Evolutionary conservation across 2,888 invertebrate species (phyloP).

Genomic region (Torymus aiolomorphi): DNA sequence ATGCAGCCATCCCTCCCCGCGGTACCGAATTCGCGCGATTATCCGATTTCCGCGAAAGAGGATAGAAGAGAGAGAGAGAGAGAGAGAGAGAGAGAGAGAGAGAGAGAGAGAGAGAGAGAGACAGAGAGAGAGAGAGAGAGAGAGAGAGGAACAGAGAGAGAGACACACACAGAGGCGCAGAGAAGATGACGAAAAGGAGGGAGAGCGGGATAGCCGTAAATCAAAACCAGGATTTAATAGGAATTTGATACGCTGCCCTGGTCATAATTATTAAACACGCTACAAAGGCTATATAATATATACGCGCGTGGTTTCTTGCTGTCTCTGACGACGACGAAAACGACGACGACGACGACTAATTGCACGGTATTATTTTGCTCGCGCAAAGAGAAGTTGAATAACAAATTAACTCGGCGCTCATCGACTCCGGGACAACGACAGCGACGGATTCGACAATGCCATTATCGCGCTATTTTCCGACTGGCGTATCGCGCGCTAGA

Average conservation of each 20-base stretch:
- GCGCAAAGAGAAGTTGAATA: no score
- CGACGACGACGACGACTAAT: no score
- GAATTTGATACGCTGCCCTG: slow-evolving; percentile 7
- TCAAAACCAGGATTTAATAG: slow-evolving; percentile 33
- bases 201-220: background rate
- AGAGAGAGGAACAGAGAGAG: background rate
- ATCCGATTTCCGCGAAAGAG: slow-evolving; percentile 62
- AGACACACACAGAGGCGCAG: background rate
- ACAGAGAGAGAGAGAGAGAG: background rate
- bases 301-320: no score
- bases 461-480: no score
- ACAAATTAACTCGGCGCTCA: no score
- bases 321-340: no score
- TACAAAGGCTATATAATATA: no score
- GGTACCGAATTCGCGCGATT: slow-evolving; percentile 62
- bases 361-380: no score
- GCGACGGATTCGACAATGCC: no score
- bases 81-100: background rate
- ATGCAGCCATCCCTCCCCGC: slow-evolving; percentile 29
- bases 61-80: slow-evolving; percentile 3
- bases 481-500: no score
- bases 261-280: slow-evolving; percentile 14
- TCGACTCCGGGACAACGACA: no score
- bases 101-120: background rate
- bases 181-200: slow-evolving; percentile 12